Percentiles rank a stretch among this genome's conserved stretches.
phyloP scores from a whole-genome alignment of 64 coral and sea anemone species.

The Trachythela sp. region DNA sequence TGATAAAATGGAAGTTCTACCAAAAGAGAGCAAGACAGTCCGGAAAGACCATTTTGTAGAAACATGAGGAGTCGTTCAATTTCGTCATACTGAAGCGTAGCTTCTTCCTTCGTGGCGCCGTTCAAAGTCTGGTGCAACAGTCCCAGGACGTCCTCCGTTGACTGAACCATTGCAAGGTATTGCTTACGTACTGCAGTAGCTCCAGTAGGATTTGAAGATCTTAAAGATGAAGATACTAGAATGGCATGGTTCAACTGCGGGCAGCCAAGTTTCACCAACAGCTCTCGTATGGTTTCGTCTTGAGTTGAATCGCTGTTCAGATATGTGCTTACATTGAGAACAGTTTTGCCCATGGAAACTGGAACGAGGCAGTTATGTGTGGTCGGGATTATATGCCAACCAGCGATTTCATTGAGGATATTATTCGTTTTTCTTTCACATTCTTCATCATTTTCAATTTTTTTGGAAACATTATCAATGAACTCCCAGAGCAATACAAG shows the following conservation, averaged over 20 bases:
- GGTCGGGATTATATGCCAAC: background rate
- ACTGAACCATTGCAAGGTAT: background rate
- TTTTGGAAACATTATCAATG: background rate
- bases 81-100: background rate
- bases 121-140: background rate
- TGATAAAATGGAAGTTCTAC: background rate
- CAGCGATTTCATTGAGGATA: background rate
- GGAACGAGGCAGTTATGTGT: background rate
- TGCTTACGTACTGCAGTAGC: background rate
- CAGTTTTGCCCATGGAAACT: conserved; percentile 9
- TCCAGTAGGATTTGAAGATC: background rate
- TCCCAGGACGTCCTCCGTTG: background rate
- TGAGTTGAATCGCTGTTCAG: background rate
- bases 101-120: background rate
- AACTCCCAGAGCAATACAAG: background rate
- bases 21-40: background rate
- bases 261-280: background rate
- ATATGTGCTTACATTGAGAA: background rate
- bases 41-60: background rate
- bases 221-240: background rate
- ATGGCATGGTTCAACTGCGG: background rate
- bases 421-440: background rate
- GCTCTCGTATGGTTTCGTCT: background rate
- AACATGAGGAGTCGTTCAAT: background rate
- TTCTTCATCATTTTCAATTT: background rate